phyloP scores from a whole-genome alignment of 2,113 vertebrate species.

The Aptenodytes forsteri region DNA sequence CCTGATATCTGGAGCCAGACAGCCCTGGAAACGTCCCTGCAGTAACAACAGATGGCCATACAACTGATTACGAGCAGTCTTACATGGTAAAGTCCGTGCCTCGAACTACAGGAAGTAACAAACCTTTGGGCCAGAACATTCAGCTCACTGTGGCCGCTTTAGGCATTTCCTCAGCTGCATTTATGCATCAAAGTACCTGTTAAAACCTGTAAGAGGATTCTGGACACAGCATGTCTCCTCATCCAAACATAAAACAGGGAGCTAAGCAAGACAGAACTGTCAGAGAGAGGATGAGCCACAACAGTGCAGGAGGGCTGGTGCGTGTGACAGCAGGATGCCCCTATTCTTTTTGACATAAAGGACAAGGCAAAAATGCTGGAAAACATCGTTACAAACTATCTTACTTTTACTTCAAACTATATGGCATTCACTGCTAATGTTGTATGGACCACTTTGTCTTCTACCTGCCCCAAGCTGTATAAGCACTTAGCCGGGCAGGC shows the following conservation, averaged over 20 bases:
- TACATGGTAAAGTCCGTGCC: not conserved
- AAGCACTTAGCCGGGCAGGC: not conserved
- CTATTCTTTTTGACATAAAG: not conserved
- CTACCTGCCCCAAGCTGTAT: not conserved
- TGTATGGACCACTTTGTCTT: not conserved
- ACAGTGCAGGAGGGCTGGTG: not conserved
- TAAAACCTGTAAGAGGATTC: not conserved
- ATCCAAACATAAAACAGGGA: not conserved
- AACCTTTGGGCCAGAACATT: not conserved
- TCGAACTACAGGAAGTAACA: not conserved
- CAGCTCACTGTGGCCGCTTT: not conserved
- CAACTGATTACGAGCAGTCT: not conserved
- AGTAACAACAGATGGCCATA: not conserved
- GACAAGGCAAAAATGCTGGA: not conserved
- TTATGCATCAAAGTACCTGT: not conserved
- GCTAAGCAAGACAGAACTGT: not conserved
- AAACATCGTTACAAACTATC: not conserved
- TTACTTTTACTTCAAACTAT: not conserved
- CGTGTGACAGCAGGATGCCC: not conserved
- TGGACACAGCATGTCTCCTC: not conserved
- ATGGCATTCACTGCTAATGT: not conserved
- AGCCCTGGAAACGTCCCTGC: constrained; percentile 90
- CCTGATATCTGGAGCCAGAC: constrained; percentile 93
- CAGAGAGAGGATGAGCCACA: not conserved
- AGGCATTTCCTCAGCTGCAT: not conserved